Percentiles rank a stretch among this genome's conserved stretches.
phyloP scores from a whole-genome alignment of 2,888 invertebrate species.

The Arge pagana region DNA sequence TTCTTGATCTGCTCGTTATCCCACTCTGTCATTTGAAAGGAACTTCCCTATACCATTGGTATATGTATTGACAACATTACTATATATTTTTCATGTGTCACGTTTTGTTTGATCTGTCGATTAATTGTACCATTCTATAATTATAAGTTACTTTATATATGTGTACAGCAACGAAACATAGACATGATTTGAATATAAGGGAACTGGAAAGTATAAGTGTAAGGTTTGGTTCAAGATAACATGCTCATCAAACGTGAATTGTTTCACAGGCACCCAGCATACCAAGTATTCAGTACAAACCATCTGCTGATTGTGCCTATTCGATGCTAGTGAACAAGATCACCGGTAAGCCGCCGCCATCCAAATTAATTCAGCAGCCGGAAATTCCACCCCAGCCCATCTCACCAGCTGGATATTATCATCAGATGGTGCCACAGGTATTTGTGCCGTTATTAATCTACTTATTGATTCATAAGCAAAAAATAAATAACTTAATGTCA shows the following conservation, averaged over 20 bases:
- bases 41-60: slow-evolving; percentile 11
- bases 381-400: slow-evolving; percentile 40
- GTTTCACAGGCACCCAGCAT: slow-evolving; percentile 63
- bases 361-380: slow-evolving; percentile 39
- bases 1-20: slow-evolving; percentile 1
- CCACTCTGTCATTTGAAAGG: neutral
- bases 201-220: slow-evolving; percentile 25
- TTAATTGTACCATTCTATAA: neutral
- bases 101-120: too few species aligned
- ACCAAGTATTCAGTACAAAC: slow-evolving; percentile 75
- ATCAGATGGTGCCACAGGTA: slow-evolving; percentile 45
- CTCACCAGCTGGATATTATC: slow-evolving; percentile 46
- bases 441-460: too few species aligned
- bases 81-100: slow-evolving; percentile 6
- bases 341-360: slow-evolving; percentile 65
- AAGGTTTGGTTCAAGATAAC: slow-evolving; percentile 16
- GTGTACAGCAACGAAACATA: neutral
- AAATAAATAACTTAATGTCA: too few species aligned
- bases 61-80: slow-evolving; percentile 2
- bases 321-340: slow-evolving; percentile 86
- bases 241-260: slow-evolving; percentile 30
- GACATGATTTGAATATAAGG: slow-evolving; percentile 14
- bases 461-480: too few species aligned
- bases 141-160: too few species aligned
- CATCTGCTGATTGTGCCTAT: slow-evolving; percentile 85